These are phyloP conservation scores for Argopecten irradians DNA, from an alignment of 1,140 invertebrate genomes.

Conservation along the genomic window DNA sequence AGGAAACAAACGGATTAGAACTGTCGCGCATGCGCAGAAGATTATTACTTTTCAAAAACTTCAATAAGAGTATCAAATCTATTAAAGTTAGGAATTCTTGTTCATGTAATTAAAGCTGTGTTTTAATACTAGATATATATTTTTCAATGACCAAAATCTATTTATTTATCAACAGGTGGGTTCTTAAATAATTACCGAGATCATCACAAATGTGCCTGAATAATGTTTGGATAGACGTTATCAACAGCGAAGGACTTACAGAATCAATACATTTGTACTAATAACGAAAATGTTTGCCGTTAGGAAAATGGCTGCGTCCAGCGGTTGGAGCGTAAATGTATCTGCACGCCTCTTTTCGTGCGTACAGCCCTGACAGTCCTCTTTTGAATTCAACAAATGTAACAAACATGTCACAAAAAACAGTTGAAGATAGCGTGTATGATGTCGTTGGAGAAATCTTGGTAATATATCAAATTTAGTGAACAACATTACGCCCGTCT, in stretches of 20 bases:
- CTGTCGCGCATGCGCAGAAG: background rate
- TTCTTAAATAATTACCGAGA: background rate
- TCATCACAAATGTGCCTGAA: background rate
- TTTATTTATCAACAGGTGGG: background rate
- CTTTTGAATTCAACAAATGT: background rate
- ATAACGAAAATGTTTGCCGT: background rate
- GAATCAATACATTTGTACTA: background rate
- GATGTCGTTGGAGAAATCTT: conserved; percentile 51
- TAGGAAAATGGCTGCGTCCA: background rate
- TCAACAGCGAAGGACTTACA: background rate
- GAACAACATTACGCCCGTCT: background rate
- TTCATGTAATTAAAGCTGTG: too few relatives aligned
- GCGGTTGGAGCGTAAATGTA: background rate
- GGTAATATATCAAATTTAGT: conserved; percentile 7
- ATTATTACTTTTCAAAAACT: background rate
- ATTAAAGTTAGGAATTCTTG: too few relatives aligned
- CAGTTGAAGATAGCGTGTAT: conserved; percentile 52
- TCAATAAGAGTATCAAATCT: background rate
- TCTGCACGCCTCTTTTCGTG: too few relatives aligned
- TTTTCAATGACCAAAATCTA: background rate
- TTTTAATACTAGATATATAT: too few relatives aligned
- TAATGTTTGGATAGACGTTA: background rate
- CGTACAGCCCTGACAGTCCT: too few relatives aligned
- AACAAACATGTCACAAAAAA: conserved; percentile 46
- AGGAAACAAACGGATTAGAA: background rate